Conservation (phyloP, 2,888 invertebrate genomes). For the Drosophila quasianomalipes region DNA sequence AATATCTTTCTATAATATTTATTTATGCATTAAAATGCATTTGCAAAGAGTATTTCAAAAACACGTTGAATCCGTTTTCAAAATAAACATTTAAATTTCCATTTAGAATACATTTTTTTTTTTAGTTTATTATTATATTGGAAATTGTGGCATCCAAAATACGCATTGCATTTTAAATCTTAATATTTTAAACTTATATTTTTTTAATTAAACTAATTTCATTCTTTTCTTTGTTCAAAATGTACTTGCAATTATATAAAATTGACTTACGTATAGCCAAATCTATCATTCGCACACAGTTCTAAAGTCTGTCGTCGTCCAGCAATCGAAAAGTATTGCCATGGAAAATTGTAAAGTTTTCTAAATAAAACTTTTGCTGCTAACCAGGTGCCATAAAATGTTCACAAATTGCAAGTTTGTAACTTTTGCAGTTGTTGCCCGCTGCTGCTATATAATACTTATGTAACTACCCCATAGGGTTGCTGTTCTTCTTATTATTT, state of each 20-base stretch:
- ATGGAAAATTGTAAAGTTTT: slow-evolving; percentile 46
- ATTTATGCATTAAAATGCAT: background rate
- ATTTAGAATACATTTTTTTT: background rate
- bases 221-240: background rate
- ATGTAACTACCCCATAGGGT: slow-evolving; percentile 4
- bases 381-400: slow-evolving; percentile 43
- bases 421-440: slow-evolving; percentile 10
- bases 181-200: background rate
- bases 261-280: background rate
- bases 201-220: background rate
- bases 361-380: slow-evolving; percentile 10
- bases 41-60: background rate
- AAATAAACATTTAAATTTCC: background rate
- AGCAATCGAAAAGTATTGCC: slow-evolving; percentile 45
- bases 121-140: background rate
- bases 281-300: background rate
- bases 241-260: background rate
- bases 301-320: slow-evolving; percentile 1
- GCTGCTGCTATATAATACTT: slow-evolving; percentile 4
- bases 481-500: slow-evolving; percentile 55
- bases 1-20: background rate
- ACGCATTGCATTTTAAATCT: background rate
- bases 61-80: background rate
- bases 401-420: slow-evolving; percentile 58
- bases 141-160: background rate